Percentiles rank a stretch among this genome's conserved stretches.
Evolutionary conservation across 2,797 vertebrate species (phyloP).

Genomic region (Podargus strigoides): DNA sequence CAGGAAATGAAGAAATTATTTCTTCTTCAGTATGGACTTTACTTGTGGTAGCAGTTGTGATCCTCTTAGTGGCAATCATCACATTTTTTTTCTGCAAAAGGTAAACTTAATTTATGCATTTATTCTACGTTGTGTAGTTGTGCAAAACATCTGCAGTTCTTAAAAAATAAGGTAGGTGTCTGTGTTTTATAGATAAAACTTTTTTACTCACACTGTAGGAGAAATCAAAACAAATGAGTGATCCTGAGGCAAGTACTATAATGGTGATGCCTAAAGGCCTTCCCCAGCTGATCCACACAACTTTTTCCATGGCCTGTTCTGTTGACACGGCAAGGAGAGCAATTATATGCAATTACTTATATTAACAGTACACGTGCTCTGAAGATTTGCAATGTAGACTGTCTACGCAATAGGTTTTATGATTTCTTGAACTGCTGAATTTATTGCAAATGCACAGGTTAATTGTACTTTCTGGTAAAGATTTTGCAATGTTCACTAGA

Average conservation of each 20-base stretch:
- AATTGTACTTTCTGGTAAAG: neutral
- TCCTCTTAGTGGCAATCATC: neutral
- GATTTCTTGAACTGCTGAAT: neutral
- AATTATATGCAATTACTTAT: neutral
- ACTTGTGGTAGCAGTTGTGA: neutral
- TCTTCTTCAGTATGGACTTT: conserved; percentile 1
- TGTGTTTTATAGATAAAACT: neutral
- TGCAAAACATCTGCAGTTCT: neutral
- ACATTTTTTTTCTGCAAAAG: neutral
- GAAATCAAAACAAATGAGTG: neutral
- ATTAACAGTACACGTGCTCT: neutral
- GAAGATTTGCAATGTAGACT: neutral
- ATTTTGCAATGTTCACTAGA: neutral
- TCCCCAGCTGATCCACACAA: neutral
- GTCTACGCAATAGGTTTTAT: neutral
- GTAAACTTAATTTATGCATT: neutral
- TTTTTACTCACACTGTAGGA: neutral
- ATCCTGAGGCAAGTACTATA: neutral
- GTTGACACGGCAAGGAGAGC: neutral
- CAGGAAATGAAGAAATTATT: conserved; percentile 22
- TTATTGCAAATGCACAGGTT: neutral
- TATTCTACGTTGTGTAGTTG: neutral
- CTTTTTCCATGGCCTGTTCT: neutral
- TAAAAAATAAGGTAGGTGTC: neutral
- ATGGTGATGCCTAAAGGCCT: neutral